Evolutionary conservation across 2,888 invertebrate genomes (phyloP), one percentile per base, ranked within the genome.

Genomic region (Epsilonema sp.): DNA sequence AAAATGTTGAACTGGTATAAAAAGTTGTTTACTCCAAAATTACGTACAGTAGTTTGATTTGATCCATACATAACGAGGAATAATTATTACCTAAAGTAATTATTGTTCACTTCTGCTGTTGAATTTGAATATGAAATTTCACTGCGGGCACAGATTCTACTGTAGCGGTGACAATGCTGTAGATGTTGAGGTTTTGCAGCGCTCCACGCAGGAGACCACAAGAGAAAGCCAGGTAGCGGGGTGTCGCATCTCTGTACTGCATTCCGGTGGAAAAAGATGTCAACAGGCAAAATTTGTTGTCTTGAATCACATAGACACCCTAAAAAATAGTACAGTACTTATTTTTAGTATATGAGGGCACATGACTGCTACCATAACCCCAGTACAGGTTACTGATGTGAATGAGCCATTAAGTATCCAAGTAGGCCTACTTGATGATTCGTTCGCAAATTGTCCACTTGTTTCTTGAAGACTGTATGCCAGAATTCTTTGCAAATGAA

Each of bases 401-500:
- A n/a, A n/a, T n/a, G n/a, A n/a, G n/a, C n/a, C n/a, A n/a, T n/a
- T n/a, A n/a, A n/a, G n/a, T n/a, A n/a, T n/a, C n/a, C n/a, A n/a
- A n/a, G n/a, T n/a, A n/a, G n/a, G n/a, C n/a, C n/a, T 39, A 70
- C 72, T 64, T 72, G 71, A 67, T 97, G 92, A 68, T 97, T 97
- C 23, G 97, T 97, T 54, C 87, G 71, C 24, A 97, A 72, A 67
- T 94, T 94, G 65, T 97, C 94, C 47, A 97, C 87, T 71, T 92
- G 94, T 66, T 94, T 97, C 61, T 89, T 90, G 66, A 89, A 94
- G 31, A 94, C 77, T 37, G 83, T 78, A n/a, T 82, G 80, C 97
- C 97, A 97, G 64, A 94, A 90, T 64, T 97, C 97, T 47, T 94
- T 97, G 65, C 97, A 97, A 46, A 97, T 83, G 59, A 92, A 94